These are phyloP conservation scores for Isichthys henryi DNA, from an alignment of 2,113 vertebrate genomes.

Conservation along the genomic window DNA sequence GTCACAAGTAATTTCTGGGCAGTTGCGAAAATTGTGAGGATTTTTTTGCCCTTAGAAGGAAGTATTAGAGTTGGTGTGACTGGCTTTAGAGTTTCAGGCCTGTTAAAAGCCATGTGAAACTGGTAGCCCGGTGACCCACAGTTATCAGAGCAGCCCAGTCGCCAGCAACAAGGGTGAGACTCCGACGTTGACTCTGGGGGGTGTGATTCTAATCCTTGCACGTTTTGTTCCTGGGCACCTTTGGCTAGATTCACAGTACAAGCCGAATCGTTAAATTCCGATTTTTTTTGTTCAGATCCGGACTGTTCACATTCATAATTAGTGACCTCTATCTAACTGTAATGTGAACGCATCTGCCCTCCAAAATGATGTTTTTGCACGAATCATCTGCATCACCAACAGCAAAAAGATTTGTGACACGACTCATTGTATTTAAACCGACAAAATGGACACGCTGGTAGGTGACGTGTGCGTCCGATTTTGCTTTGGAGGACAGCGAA, in stretches of 20 bases:
- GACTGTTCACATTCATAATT: neutral
- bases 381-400: neutral
- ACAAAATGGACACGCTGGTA: neutral
- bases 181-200: neutral
- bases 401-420: neutral
- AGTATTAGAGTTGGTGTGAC: neutral
- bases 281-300: neutral
- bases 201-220: neutral
- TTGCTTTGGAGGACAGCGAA: neutral
- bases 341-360: neutral
- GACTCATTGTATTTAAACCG: neutral
- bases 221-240: neutral
- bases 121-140: neutral
- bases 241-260: neutral
- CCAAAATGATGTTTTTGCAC: neutral
- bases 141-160: neutral
- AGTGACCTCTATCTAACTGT: neutral
- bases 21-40: neutral
- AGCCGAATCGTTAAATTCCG: neutral
- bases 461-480: neutral
- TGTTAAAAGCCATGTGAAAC: neutral
- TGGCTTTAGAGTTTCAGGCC: neutral
- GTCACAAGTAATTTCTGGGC: neutral
- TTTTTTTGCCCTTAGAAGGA: neutral
- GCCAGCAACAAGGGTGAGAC: neutral